Percentiles rank a stretch among this genome's conserved stretches.
Conservation (phyloP, 2,888 invertebrate species). For the Anodontia alba region DNA sequence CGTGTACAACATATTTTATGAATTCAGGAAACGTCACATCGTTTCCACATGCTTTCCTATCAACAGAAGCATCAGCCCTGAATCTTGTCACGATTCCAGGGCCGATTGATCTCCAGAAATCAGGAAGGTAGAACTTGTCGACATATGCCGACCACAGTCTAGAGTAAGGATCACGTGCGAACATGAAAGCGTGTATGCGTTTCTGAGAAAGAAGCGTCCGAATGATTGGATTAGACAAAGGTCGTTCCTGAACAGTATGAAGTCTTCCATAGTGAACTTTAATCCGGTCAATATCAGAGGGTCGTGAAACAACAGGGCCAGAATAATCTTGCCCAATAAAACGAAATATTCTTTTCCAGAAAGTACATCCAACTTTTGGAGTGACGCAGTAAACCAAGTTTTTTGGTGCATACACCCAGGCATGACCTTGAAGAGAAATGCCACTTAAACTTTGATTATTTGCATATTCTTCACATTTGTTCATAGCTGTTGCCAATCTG, state of each 20-base stretch:
- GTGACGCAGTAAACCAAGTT: conserved; percentile 62
- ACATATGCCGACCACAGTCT: conserved; percentile 68
- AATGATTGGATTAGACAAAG: conserved; percentile 2
- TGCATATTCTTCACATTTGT: neutral
- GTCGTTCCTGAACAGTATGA: conserved; percentile 8
- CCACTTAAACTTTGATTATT: neutral
- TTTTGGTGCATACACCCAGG: neutral
- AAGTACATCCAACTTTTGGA: conserved; percentile 70
- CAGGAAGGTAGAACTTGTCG: conserved; percentile 65
- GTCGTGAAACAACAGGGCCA: conserved; percentile 16
- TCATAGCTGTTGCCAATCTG: neutral
- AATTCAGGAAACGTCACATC: conserved; percentile 62
- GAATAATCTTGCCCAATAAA: conserved; percentile 52
- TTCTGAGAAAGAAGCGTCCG: conserved; percentile 22
- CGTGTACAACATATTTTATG: conserved; percentile 38
- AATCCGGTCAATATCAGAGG: conserved; percentile 52
- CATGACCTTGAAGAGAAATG: neutral
- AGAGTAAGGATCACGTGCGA: conserved; percentile 61
- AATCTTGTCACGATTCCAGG: conserved; percentile 25
- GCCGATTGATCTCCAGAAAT: conserved; percentile 58
- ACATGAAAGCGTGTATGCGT: conserved; percentile 53
- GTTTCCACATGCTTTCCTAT: conserved; percentile 41
- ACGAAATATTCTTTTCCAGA: conserved; percentile 68
- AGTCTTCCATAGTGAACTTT: conserved; percentile 44
- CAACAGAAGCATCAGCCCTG: neutral